These are phyloP conservation scores for Drosophila tripunctata DNA, from an alignment of 2,888 invertebrate species.

Conservation along the genomic window DNA sequence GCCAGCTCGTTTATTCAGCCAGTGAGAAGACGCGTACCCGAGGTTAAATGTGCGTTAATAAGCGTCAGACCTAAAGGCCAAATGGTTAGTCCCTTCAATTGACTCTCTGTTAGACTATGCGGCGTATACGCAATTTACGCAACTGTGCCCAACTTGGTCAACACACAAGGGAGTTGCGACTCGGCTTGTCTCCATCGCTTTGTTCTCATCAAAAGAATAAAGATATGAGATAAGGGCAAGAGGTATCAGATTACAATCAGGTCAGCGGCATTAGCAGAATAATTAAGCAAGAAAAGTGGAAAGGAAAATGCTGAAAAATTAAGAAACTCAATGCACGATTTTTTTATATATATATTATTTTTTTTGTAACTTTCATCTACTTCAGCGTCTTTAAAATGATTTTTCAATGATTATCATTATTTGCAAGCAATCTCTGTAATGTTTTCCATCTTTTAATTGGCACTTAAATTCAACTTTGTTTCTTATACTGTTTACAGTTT, in stretches of 20 bases:
- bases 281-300: constrained; percentile 13
- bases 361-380: too few relatives aligned
- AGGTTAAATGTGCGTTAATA: constrained; percentile 75
- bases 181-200: background rate
- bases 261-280: constrained; percentile 9
- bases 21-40: constrained; percentile 34
- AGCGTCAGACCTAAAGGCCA: constrained; percentile 55
- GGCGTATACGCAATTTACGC: constrained; percentile 47
- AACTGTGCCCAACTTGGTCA: constrained; percentile 21
- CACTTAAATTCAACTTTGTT: constrained; percentile 10
- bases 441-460: constrained; percentile 17
- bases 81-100: constrained; percentile 43
- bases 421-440: background rate
- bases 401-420: background rate
- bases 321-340: constrained; percentile 1
- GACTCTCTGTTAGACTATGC: constrained; percentile 2
- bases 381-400: background rate
- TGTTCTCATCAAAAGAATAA: background rate
- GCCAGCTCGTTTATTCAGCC: constrained; percentile 39
- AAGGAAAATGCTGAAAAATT: constrained; percentile 13
- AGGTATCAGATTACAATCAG: constrained; percentile 15
- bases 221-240: background rate
- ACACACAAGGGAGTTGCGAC: constrained; percentile 3
- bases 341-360: background rate
- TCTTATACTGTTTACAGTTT: constrained; percentile 5